Base-by-base conservation (phyloP, 1,140 invertebrate species). In the Glossosoma conforme region DNA sequence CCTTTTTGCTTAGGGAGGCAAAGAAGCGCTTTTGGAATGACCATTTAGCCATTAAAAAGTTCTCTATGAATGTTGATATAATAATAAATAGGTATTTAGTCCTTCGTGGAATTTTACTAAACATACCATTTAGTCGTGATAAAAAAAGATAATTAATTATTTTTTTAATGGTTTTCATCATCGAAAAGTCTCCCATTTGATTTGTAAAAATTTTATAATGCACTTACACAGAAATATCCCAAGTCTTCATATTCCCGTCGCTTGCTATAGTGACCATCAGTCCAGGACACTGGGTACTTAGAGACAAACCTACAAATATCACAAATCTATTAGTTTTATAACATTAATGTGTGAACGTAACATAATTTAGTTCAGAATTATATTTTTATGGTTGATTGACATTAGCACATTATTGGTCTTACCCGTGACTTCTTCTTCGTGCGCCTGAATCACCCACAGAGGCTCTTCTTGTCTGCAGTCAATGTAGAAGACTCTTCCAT, bases 371-470 rank as follows among this genome's bases (percentile, higher is more conserved):
- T 36, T 33, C 14, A 37, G 35, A 5, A 15, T n/a, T 13, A 11
- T 2, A 37, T 13, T 10, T 15, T 1, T 37, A 37, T 37, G 20
- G 20, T 15, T 11, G 20, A 20, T 17, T 15, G 17, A 13, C 2
- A 24, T 1, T 11, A 15, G 20, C 2, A 24, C 17, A 24, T 40
- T 21, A 48, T 17, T 35, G 54, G 47, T 58, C 20, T 44, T 67
- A 77, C 86, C 86, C 58, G 87, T 89, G 15, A 93, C 80, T 75
- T 90, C 86, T 59, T 91, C 82, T 44, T 82, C 77, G 64, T 95
- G 91, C 3, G 87, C 87, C 50, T 81, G 71, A 2, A 91, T 61
- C 25, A 80, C 81, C 87, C 88, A 95, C 14, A 97, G 50, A 21
- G 84, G 78, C 57, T 85, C 76, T 22, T 74, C 77, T 60, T 80